These are phyloP conservation scores for Atta texana DNA, from an alignment of 1,140 invertebrate genomes.

Conservation along the genomic window DNA sequence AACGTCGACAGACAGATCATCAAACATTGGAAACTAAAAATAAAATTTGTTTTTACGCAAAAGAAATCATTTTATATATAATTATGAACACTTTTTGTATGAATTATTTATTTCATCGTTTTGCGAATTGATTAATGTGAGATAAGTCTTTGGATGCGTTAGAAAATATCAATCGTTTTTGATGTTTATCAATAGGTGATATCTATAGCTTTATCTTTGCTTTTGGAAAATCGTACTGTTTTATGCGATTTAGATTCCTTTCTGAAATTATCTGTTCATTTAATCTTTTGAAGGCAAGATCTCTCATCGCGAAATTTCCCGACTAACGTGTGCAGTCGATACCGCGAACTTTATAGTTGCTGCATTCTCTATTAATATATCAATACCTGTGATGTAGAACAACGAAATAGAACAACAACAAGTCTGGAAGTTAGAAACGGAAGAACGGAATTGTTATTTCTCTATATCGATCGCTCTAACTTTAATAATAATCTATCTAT, in stretches of 20 bases:
- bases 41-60: neutral
- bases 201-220: neutral
- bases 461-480: neutral
- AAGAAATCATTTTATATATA: neutral
- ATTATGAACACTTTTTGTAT: neutral
- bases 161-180: neutral
- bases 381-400: constrained; percentile 38
- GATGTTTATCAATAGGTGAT: neutral
- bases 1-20: neutral
- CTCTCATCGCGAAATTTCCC: constrained; percentile 29
- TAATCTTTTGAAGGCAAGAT: constrained; percentile 24
- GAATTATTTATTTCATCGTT: neutral
- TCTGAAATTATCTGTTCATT: neutral
- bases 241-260: neutral
- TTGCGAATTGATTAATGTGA: neutral
- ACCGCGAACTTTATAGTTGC: constrained; percentile 36
- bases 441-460: constrained; percentile 13
- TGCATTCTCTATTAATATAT: constrained; percentile 45
- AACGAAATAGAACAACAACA: constrained; percentile 5
- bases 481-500: constrained; percentile 15
- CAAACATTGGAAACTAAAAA: neutral
- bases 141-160: neutral
- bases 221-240: constrained; percentile 15
- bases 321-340: constrained; percentile 26
- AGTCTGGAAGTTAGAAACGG: neutral